These are phyloP conservation scores for Ruditapes philippinarum DNA, from an alignment of 1,140 invertebrate genomes.

Conservation along the genomic window DNA sequence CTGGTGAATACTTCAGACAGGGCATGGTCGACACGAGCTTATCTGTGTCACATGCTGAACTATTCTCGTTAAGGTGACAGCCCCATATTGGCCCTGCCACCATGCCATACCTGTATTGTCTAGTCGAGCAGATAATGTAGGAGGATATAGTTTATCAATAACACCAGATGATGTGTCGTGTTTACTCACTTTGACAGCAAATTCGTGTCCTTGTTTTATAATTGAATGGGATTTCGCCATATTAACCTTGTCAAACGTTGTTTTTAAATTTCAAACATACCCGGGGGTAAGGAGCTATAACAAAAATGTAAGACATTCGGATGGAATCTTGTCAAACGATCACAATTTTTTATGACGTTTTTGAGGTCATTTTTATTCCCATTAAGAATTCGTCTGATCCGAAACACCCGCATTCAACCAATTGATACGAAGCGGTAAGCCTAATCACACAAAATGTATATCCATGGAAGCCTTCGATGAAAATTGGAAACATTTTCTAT, in stretches of 20 bases:
- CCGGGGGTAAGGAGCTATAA: neutral
- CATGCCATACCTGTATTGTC: neutral
- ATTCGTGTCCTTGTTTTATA: slow-evolving; percentile 12
- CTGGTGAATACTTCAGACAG: neutral
- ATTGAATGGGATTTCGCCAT: slow-evolving; percentile 38
- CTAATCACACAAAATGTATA: too few species aligned
- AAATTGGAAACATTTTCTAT: neutral
- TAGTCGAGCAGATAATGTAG: neutral
- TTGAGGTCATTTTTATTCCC: slow-evolving; percentile 11
- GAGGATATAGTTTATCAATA: slow-evolving; percentile 19
- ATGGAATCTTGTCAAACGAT: neutral
- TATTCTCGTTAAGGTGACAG: slow-evolving; percentile 13
- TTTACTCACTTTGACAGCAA: slow-evolving; percentile 46
- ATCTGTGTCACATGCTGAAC: slow-evolving; percentile 24
- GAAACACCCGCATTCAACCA: neutral
- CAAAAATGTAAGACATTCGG: neutral
- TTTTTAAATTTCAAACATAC: neutral
- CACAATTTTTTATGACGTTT: neutral
- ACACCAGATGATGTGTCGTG: slow-evolving; percentile 51
- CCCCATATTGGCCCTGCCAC: slow-evolving; percentile 6
- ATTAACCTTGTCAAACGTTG: slow-evolving; percentile 17
- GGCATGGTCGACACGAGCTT: neutral
- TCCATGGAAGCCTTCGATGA: too few species aligned
- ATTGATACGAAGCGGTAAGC: too few species aligned
- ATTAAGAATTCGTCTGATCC: neutral